Evolutionary conservation across 2,888 invertebrate genomes (phyloP), one percentile per base, ranked within the genome.

Genomic region (Bellardia pandia): DNA sequence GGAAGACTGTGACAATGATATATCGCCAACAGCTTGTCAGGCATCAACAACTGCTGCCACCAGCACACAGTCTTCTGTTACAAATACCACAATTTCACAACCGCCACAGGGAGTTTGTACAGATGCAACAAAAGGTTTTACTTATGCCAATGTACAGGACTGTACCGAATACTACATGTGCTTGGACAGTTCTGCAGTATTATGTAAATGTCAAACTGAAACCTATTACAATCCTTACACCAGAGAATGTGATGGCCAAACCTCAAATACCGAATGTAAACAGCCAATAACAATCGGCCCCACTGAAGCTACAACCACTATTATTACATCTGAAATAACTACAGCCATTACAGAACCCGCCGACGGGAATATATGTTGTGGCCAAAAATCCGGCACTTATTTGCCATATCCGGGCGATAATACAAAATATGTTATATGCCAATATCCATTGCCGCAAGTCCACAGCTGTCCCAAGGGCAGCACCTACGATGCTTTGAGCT

Each of bases 11-110:
- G 89, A 89, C 45, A 2, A 8, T 2, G 42, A 82, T 37, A 85
- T 87, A 5, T 81, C 90, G 5, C 68, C 88, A 6, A 85, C 87
- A 16, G 90, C 89, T n/a, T 91, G 91, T 74, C 74, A 13, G 11
- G 45, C 13, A 1, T 0, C 45, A 3, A 11, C 2, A 13, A 77
- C 66, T 13, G 6, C 16, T 23, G 23, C 13, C 1, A 45, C 45
- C 14, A 48, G 40, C 13, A 37, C 33, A 45, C 16, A 23, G 5
- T 8, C 53, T 3, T 9, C 69, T 1, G 14, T 6, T 23, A 72
- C 13, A 37, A 37, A 37, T 37, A 37, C 30, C 45, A 42, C 42
- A 1, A 74, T 60, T 1, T n/a, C 60, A n/a, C 11, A 48, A 62
- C 3, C 7, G 5, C 45, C 48, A 2, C 8, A 51, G 9, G 48